Evolutionary conservation across 2,113 vertebrate genomes (phyloP).

Genomic region (Pontoporia blainvillei): DNA sequence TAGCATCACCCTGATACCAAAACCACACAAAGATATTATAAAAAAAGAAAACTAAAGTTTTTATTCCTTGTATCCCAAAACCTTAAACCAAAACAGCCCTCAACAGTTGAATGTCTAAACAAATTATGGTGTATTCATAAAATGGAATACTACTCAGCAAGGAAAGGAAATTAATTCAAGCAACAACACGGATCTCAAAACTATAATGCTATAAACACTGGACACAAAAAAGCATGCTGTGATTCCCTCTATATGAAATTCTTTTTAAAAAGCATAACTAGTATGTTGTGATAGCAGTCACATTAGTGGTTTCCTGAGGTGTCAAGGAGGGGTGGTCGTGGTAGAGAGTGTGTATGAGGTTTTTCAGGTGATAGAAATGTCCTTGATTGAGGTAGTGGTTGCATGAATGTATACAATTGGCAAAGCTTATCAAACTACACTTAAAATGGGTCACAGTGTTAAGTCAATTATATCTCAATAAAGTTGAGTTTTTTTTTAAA

Average conservation of each 20-base stretch:
- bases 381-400: neutral
- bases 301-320: neutral
- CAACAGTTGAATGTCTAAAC: neutral
- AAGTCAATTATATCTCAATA: neutral
- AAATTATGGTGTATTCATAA: neutral
- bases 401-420: neutral
- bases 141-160: neutral
- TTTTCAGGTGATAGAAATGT: neutral
- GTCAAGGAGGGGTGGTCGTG: neutral
- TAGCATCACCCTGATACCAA: neutral
- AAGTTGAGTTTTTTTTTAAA: neutral
- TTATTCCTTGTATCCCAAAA: neutral
- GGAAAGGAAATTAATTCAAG: neutral
- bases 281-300: neutral
- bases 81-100: neutral
- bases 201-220: neutral
- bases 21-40: neutral
- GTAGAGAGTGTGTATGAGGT: neutral
- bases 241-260: neutral
- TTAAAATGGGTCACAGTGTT: neutral
- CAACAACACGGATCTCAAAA: conserved; percentile 3
- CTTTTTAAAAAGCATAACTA: neutral
- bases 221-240: neutral
- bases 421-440: neutral
- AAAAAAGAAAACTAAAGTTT: neutral